Evolutionary conservation across 2,888 invertebrate genomes (phyloP), one percentile per base, ranked within the genome.

Genomic region (Mythimna ferrago): DNA sequence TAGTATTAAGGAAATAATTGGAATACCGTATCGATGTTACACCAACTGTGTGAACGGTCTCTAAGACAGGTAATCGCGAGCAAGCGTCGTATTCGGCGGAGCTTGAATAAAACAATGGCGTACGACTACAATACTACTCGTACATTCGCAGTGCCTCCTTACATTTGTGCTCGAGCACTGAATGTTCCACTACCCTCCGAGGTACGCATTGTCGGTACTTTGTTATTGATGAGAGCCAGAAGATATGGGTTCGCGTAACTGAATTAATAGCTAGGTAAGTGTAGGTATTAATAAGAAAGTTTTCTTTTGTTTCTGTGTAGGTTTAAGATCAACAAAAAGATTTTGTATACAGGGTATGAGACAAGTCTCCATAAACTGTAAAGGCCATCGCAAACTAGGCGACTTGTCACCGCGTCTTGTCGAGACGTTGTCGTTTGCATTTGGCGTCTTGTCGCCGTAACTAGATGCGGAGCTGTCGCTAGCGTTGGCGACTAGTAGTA

Each of bases 21-120:
- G 26, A 26, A 26, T 26, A 26, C 5, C 44, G 19, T 16, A 19
- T 51, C 16, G 19, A 11, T 32, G 1, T 1, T 14, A 26, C 0
- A 53, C 48, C 16, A 1, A n/a, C 14, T 7, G 53, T 73, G 66
- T 53, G 38, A 38, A 61, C 10, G 9, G 35, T 58, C 14, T 53
- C 51, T 64, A 11, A 53, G n/a, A 41, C 48, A 51, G 48, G 51
- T 41, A 35, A 51, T 56, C 56, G 51, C 16, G 32, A 41, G 38
- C n/a, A 61, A 54, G 44, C 44, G 38, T n/a, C 11, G 21, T 11
- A 38, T 67, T 78, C 60, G 44, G 35, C 21, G 16, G 19, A 32
- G 6, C 10, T 19, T 78, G 67, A 78, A 78, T 78, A 73, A 78
- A 78, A 78, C 73, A 78, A 74, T 62, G 57, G 19, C 26, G 19